These are phyloP conservation scores for Esox lucius DNA, from an alignment of 2,797 vertebrate species.

Conservation along the genomic window DNA sequence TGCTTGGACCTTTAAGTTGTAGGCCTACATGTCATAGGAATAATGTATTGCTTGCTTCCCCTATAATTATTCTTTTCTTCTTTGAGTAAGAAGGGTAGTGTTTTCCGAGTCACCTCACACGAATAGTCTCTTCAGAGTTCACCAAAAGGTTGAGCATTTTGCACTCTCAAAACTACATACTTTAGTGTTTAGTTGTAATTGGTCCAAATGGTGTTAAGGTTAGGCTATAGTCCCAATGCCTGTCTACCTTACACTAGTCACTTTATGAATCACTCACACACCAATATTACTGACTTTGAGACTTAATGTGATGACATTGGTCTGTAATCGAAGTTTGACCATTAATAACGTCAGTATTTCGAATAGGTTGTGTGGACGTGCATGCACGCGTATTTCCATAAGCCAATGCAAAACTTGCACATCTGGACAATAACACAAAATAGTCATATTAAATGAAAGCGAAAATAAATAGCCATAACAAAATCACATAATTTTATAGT, in stretches of 20 bases:
- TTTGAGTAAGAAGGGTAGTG: constrained; percentile 7
- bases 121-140: constrained; percentile 17
- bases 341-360: background rate
- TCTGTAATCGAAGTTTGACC: background rate
- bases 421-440: background rate
- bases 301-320: background rate
- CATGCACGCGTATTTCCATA: background rate
- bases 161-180: background rate
- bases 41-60: background rate
- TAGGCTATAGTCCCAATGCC: background rate
- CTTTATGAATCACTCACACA: background rate
- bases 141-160: constrained; percentile 9
- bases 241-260: background rate
- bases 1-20: background rate
- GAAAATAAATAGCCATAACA: background rate
- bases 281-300: background rate
- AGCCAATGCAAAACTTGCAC: background rate
- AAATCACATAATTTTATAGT: background rate
- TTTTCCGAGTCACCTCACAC: constrained; percentile 16
- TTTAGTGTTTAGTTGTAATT: background rate
- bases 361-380: background rate
- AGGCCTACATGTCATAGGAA: constrained; percentile 8
- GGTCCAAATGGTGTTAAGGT: background rate
- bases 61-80: constrained; percentile 16
- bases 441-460: too few species aligned